Evolutionary conservation across 53 echinoderm and acorn worm genomes (phyloP), one percentile per base, ranked within the genome.

Genomic region (Astropecten irregularis): DNA sequence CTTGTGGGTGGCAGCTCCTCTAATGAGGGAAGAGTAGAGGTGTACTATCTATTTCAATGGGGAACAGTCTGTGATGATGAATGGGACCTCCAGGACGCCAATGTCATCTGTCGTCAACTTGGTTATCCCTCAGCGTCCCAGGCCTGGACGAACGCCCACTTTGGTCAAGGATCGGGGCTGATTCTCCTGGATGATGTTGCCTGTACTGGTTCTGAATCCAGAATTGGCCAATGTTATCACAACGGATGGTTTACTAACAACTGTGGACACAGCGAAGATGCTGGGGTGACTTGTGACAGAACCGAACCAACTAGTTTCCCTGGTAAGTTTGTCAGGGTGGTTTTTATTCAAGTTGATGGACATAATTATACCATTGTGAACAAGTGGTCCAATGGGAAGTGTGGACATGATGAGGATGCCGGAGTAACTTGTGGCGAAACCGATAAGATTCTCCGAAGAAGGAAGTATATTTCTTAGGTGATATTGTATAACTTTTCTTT

Each of bases 331-430:
- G n/a, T n/a, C n/a, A n/a, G n/a, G n/a, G n/a, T n/a, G n/a, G n/a
- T n/a, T n/a, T n/a, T n/a, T n/a, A n/a, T n/a, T n/a, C n/a, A n/a
- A n/a, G n/a, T n/a, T n/a, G n/a, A n/a, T n/a, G n/a, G n/a, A n/a
- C n/a, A n/a, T n/a, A n/a, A n/a, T n/a, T n/a, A n/a, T n/a, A n/a
- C n/a, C n/a, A n/a, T n/a, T n/a, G n/a, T n/a, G n/a, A n/a, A n/a
- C n/a, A n/a, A n/a, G n/a, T 53, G 16, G 32, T 9, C 7, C 5
- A 22, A 8, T 23, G 38, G 52, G 1, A 36, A 76, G 19, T 86
- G 86, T 37, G 16, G 9, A 0, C 86, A 86, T 22, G 5, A 16
- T n/a, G 86, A 76, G 16, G 86, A 86, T 86, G 86, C 65, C 33
- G 76, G 54, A 35, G 74, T 76, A 11, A 42, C 42, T 42, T 42